These are phyloP conservation scores for Epicampocera succincta DNA, from an alignment of 2,888 invertebrate species.

Conservation along the genomic window DNA sequence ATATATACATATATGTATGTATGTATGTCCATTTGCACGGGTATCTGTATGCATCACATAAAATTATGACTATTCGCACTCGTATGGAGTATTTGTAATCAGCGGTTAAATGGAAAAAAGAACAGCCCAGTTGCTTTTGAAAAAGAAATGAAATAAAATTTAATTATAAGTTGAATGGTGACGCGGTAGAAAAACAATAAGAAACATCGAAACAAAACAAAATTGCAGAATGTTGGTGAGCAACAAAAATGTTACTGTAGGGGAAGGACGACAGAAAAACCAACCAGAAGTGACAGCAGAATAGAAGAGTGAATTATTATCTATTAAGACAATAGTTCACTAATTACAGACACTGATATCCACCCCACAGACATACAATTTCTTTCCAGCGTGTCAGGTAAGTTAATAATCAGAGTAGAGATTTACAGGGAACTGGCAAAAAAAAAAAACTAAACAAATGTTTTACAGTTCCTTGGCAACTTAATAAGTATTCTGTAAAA, in stretches of 20 bases:
- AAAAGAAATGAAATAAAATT: conserved; percentile 18
- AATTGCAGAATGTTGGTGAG: background rate
- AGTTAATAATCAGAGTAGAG: too few species aligned
- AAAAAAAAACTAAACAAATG: too few species aligned
- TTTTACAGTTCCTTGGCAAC: too few species aligned
- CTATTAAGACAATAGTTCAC: conserved; percentile 11
- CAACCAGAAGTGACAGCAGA: background rate
- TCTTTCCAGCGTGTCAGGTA: too few species aligned
- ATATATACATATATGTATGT: background rate
- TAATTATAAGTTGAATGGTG: conserved; percentile 38
- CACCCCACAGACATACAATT: background rate
- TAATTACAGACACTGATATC: conserved; percentile 5
- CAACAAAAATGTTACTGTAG: background rate
- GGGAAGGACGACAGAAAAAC: background rate
- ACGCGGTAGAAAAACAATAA: background rate
- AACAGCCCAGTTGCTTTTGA: conserved; percentile 6
- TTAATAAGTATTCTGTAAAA: too few species aligned
- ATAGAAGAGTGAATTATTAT: conserved; percentile 10
- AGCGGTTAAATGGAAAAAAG: background rate
- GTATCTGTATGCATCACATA: too few species aligned
- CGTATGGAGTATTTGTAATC: background rate
- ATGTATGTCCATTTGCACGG: conserved; percentile 17
- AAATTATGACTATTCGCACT: too few species aligned
- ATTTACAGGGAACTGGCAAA: too few species aligned
- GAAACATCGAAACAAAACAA: conserved; percentile 1